Evolutionary conservation across 2,888 invertebrate genomes (phyloP).

Genomic region (Xiphydria camelus): DNA sequence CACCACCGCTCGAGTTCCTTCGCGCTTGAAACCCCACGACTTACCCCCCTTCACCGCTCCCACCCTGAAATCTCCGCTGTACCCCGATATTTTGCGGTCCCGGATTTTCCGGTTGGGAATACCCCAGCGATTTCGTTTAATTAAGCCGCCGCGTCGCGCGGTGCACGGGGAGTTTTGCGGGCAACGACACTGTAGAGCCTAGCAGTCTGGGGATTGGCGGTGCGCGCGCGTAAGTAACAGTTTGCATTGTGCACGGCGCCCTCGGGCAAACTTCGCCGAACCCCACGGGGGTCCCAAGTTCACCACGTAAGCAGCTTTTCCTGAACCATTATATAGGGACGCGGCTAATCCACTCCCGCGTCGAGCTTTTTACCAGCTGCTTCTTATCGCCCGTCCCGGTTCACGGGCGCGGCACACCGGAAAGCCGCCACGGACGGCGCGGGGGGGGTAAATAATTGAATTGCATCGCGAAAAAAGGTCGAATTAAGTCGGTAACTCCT

Average conservation of each 20-base stretch:
- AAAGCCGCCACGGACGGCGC: neutral
- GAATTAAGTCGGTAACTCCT: no score
- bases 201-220: slow-evolving; percentile 2
- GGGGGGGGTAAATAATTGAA: slow-evolving; percentile 4
- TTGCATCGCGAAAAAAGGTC: slow-evolving; percentile 1
- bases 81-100: neutral
- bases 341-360: slow-evolving; percentile 26
- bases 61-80: neutral
- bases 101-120: slow-evolving; percentile 12
- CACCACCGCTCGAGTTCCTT: no score
- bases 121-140: slow-evolving; percentile 28
- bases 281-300: slow-evolving; percentile 29
- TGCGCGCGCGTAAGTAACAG: slow-evolving; percentile 36
- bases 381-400: neutral
- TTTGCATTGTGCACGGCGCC: slow-evolving; percentile 40
- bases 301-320: slow-evolving; percentile 41
- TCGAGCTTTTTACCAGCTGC: slow-evolving; percentile 11
- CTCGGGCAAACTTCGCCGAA: slow-evolving; percentile 35
- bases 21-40: no score
- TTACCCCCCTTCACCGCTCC: neutral
- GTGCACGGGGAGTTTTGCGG: slow-evolving; percentile 4
- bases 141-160: slow-evolving; percentile 21
- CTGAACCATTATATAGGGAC: slow-evolving; percentile 20
- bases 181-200: slow-evolving; percentile 2
- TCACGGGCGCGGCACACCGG: slow-evolving; percentile 1